Evolutionary conservation across 2,888 invertebrate genomes (phyloP).

Genomic region (Alitta virens): DNA sequence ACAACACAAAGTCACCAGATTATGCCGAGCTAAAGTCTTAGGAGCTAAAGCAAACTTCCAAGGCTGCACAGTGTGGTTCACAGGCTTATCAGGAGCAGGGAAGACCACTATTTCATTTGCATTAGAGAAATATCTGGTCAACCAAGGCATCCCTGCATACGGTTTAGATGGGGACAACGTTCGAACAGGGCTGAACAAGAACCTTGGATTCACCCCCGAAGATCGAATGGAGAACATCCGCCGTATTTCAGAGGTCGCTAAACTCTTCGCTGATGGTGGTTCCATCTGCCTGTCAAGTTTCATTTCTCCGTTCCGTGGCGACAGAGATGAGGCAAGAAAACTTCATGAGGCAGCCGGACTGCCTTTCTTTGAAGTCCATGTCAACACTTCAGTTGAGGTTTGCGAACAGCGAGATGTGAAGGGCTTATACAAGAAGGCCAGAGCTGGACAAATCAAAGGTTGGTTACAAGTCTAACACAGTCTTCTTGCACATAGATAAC

Average conservation of each 20-base stretch:
- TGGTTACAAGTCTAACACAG: too few relatives aligned
- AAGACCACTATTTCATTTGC: conserved; percentile 98
- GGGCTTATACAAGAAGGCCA: conserved; percentile 95
- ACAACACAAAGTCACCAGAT: conserved; percentile 89
- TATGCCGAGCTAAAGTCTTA: conserved; percentile 85
- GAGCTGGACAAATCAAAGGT: conserved; percentile 85
- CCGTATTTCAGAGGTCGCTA: conserved; percentile 94
- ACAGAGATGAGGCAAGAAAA: conserved; percentile 84
- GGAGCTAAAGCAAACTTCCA: conserved; percentile 85
- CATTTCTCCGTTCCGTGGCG: conserved; percentile 93
- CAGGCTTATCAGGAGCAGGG: conserved; percentile 84
- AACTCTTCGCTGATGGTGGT: conserved; percentile 95
- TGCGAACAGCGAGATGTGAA: conserved; percentile 96
- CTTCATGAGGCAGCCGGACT: conserved; percentile 86
- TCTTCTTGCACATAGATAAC: too few relatives aligned
- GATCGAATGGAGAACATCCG: conserved; percentile 97
- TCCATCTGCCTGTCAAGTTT: conserved; percentile 96
- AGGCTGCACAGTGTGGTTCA: conserved; percentile 86
- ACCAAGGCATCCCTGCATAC: conserved; percentile 89
- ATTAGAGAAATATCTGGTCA: conserved; percentile 88
- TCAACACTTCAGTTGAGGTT: conserved; percentile 90
- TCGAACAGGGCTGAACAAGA: conserved; percentile 90
- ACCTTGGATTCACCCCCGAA: conserved; percentile 88
- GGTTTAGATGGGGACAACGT: conserved; percentile 98
- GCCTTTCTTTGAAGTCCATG: conserved; percentile 90